Evolutionary conservation across 2,797 vertebrate genomes (phyloP).

Genomic region (Meriones psammophilus): DNA sequence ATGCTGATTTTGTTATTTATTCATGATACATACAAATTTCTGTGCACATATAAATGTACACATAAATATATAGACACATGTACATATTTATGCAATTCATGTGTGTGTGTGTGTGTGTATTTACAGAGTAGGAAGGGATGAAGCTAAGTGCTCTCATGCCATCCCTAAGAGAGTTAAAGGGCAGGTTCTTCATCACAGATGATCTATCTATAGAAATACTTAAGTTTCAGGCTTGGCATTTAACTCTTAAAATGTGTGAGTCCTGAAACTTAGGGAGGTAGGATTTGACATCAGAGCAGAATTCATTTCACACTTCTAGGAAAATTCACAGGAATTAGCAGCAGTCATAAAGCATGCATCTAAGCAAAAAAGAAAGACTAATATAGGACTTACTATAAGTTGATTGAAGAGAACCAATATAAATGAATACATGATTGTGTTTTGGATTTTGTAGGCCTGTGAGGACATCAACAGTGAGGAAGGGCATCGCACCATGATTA

Average conservation of each 20-base stretch:
- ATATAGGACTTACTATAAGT: background rate
- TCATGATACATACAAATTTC: background rate
- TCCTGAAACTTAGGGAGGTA: background rate
- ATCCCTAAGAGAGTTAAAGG: background rate
- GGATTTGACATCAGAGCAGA: background rate
- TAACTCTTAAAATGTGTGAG: background rate
- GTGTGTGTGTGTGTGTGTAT: background rate
- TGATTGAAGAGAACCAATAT: slow-evolving; percentile 29
- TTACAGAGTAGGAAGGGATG: background rate
- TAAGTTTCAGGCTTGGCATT: background rate
- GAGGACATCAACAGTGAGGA: slow-evolving; percentile 38
- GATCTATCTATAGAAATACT: background rate
- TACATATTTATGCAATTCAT: background rate
- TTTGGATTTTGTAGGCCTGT: background rate
- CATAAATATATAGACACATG: background rate
- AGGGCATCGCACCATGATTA: background rate
- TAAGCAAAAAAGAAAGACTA: slow-evolving; percentile 8
- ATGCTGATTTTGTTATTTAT: slow-evolving; percentile 20
- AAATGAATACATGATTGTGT: background rate
- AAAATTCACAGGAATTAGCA: slow-evolving; percentile 11
- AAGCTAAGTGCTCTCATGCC: background rate
- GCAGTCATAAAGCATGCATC: background rate
- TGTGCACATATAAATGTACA: too few relatives aligned
- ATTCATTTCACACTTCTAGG: slow-evolving; percentile 1
- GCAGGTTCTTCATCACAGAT: slow-evolving; percentile 12